Evolutionary conservation across 2,888 invertebrate species (phyloP), one percentile per base, ranked within the genome.

Genomic region (Junonia oenone): DNA sequence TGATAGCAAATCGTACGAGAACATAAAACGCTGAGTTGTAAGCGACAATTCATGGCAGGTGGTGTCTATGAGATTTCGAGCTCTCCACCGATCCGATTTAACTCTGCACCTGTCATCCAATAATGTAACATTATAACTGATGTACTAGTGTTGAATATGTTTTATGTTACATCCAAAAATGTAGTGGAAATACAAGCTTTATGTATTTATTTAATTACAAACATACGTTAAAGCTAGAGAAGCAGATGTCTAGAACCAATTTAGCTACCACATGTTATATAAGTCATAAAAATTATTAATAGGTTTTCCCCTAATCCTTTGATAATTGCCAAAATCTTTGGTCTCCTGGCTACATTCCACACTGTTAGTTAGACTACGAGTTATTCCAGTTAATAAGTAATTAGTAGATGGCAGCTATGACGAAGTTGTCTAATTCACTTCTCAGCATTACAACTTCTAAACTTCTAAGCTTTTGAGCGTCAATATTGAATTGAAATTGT

Each of bases 61-160:
- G 46, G 6, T 51, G 46, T 55, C 46, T 46, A 46, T 51, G 29
- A 55, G 37, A 37, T 47, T 50, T 15, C 14, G 4, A 46, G 19
- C 31, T 51, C 49, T 19, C 31, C 31, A 35, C 14, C 17, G 45
- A 55, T 45, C 35, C 37, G 17, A 37, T 38, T 29, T 11, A 43
- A 45, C 40, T 22, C 38, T 38, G 38, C 37, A 38, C 38, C 29
- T 45, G 51, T 6, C 40, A 13, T 29, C 43, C 38, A 9, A 40
- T 19, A 19, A 11, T 40, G 31, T 33, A 19, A 40, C n/a, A 11
- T 40, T 9, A 15, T 15, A 19, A n/a, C 38, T 40, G 38, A 19
- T 17, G 11, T 19, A 9, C 17, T 5, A 19, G 1, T n/a, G 2
- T 19, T 15, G 6, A 19, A 19, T 19, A 1, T n/a, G n/a, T 14